Evolutionary conservation across 2,888 invertebrate genomes (phyloP).

Genomic region (Dicycla oo): DNA sequence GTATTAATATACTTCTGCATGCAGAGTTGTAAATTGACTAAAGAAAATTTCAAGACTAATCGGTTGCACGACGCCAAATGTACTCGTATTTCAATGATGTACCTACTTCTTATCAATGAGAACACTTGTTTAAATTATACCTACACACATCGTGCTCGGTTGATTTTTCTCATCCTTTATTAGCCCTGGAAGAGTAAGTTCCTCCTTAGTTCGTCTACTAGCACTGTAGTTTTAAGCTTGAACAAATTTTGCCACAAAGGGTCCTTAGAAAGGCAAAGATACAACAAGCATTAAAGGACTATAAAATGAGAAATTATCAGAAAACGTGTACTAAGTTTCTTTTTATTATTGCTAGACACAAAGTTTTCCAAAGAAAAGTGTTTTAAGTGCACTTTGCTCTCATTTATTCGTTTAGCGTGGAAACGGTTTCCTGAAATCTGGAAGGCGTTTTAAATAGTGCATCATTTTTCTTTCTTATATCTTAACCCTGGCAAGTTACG

Average conservation of each 20-base stretch:
- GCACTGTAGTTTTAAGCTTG: background rate
- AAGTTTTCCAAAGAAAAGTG: constrained; percentile 3
- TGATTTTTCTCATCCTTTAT: background rate
- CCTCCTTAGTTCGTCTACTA: constrained; percentile 7
- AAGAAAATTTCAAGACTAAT: background rate
- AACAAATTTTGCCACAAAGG: background rate
- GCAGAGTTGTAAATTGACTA: background rate
- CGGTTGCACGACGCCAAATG: background rate
- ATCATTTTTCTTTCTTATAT: background rate
- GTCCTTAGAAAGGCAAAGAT: background rate
- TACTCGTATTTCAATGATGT: constrained; percentile 1
- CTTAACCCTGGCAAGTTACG: background rate
- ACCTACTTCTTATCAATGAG: background rate
- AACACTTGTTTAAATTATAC: background rate
- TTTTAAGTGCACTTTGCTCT: constrained; percentile 1
- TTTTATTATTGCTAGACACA: constrained; percentile 7
- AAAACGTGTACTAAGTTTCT: background rate
- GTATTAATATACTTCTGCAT: constrained; percentile 16
- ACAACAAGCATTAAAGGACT: background rate
- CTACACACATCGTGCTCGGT: no score
- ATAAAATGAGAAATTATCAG: constrained; percentile 7
- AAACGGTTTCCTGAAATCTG: constrained; percentile 2
- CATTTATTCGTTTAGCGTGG: constrained; percentile 9
- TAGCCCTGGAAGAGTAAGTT: background rate
- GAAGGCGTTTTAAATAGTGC: background rate